Conservation (phyloP, 1,140 invertebrate species). For the Neodiprion fabricii region DNA sequence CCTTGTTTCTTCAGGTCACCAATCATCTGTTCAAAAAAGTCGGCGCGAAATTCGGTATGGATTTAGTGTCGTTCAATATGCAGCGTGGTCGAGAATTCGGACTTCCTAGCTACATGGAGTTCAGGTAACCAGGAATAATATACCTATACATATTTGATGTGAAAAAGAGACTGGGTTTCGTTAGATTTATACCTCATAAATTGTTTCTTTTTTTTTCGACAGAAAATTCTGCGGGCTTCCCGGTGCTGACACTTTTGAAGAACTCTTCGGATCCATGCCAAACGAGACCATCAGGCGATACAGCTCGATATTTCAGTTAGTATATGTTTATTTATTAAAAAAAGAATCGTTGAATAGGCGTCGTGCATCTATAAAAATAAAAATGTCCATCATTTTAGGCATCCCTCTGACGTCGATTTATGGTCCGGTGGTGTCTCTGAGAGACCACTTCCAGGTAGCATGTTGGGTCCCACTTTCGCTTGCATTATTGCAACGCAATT, state of each 20-base stretch:
- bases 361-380: constrained; percentile 4
- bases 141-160: not conserved
- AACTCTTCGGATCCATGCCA: constrained; percentile 86
- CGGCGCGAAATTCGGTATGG: constrained; percentile 85
- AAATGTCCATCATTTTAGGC: constrained; percentile 58
- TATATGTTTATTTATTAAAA: constrained; percentile 23
- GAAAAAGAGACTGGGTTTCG: not conserved
- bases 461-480: constrained; percentile 94
- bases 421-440: constrained; percentile 95
- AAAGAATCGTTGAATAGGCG: not conserved
- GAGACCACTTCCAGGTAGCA: constrained; percentile 81
- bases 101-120: constrained; percentile 91
- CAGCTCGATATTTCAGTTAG: constrained; percentile 77
- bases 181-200: not conserved
- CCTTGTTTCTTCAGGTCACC: constrained; percentile 66
- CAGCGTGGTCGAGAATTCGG: constrained; percentile 92
- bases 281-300: constrained; percentile 86
- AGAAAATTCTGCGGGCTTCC: constrained; percentile 90
- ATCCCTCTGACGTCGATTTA: constrained; percentile 87
- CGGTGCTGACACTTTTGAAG: constrained; percentile 80
- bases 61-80: constrained; percentile 94
- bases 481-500: constrained; percentile 98
- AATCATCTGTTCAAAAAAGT: constrained; percentile 92
- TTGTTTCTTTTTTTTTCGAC: constrained; percentile 25
- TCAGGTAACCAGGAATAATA: constrained; percentile 58